These are phyloP conservation scores for Dipodomys stephensi DNA, from an alignment of 2,113 vertebrate genomes.

Conservation along the genomic window DNA sequence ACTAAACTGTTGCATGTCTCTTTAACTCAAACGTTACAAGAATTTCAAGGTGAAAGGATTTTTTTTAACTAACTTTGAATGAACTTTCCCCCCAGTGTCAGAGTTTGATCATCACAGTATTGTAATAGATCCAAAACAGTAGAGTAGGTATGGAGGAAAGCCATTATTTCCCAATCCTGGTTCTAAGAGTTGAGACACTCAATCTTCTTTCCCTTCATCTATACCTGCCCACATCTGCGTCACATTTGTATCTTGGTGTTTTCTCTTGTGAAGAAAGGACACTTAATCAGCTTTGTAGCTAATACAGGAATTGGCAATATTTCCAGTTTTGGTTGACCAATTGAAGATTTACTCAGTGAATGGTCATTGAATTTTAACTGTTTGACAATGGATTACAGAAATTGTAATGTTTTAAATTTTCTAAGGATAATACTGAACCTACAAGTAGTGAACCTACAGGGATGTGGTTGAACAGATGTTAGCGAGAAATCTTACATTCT, in stretches of 20 bases:
- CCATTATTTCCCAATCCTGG: conserved; percentile 29
- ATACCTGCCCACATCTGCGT: not conserved
- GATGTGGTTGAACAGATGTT: conserved; percentile 33
- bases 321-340: not conserved
- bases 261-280: not conserved
- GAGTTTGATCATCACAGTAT: conserved; percentile 30
- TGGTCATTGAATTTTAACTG: conserved; percentile 43
- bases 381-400: conserved; percentile 22
- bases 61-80: conserved; percentile 40
- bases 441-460: conserved; percentile 58
- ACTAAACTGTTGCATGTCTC: conserved; percentile 35
- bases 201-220: not conserved
- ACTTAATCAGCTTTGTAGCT: not conserved
- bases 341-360: conserved; percentile 9
- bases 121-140: conserved; percentile 32
- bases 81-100: conserved; percentile 6
- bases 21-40: conserved; percentile 37
- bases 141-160: conserved; percentile 9
- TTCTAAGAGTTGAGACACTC: not conserved
- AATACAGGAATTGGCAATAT: not conserved
- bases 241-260: conserved; percentile 22
- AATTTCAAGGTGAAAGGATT: conserved; percentile 7
- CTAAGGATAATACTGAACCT: conserved; percentile 51
- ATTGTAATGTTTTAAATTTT: conserved; percentile 1
- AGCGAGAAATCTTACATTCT: not conserved